Base-by-base conservation (phyloP, 2,797 vertebrate species). In the Anableps anableps region DNA sequence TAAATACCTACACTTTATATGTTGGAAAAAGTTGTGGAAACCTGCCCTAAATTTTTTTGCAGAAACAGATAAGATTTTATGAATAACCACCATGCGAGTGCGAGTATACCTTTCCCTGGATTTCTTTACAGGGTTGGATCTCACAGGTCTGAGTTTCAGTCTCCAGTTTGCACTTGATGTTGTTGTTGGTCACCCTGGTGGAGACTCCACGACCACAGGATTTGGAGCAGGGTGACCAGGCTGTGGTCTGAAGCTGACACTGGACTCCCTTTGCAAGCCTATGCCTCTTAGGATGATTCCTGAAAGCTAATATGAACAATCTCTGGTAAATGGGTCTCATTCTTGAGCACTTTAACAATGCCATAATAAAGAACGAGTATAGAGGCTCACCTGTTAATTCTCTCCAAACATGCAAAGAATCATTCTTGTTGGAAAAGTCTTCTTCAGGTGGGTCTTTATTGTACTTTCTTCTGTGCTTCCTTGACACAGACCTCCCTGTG, bases 181-280 rank as follows among this genome's bases (percentile, higher is more conserved):
- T 97, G 85, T 94, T 95, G 0, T 97, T 97, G 91, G 96, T 96
- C 81, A 95, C 82, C 50, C 97, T 95, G 1, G 95, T 96, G 80
- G 97, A 97, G 88, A 97, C 93, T 68, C 97, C 97, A 10, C 92
- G 94, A 72, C 97, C 96, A 41, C 97, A 97, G 0, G 96, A 97
- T 94, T 96, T 97, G 21, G 97, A 97, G 87, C 97, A 98, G 83
- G 96, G 96, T 4, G 96, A 97, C 97, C 97, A 98, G 9, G 95
- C 94, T n/a, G 96, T 96, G 60, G 96, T 97, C 80, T 96, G 96
- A 84, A 96, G 89, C 0, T 95, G 93, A 89, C 97, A 98, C 82
- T 94, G 95, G 72, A 93, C 92, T 85, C 94, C 95, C 62, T 94
- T 91, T 80, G 94, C 89, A 50, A 85, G 21, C 79, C 93, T 93